Evolutionary conservation across 2,888 invertebrate genomes (phyloP), one percentile per base, ranked within the genome.

Genomic region (Corbicula japonica): DNA sequence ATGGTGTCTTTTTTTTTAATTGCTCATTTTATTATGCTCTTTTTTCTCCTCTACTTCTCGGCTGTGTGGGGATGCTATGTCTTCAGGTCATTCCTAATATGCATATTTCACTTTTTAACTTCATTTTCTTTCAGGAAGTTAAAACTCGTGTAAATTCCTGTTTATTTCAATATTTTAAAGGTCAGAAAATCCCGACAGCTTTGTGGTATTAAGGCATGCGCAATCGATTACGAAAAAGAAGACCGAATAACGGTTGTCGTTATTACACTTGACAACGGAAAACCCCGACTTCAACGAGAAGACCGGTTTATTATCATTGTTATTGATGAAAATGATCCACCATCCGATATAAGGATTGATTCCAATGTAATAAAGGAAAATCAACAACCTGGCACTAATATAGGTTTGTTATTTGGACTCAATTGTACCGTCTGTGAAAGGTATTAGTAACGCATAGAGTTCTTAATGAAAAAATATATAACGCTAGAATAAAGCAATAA

Each of bases 241-340:
- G 58, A 62, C 1, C 34, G 30, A 15, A 18, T 86, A 0, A 48
- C 21, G 26, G 60, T 88, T 52, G 84, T 69, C 44, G 81, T 89
- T 2, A 74, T 81, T 35, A 87, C 86, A 56, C 85, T 84, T 44
- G 89, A 89, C 52, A 74, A 60, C 63, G 89, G 87, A 21, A 48
- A 15, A 21, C 88, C 87, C 15, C 60, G 79, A 21, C 46, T 76
- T 63, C 79, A 80, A 26, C 69, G 76, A 46, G 74, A 74, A 23
- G 75, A 80, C 46, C 52, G 38, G 8, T 68, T 87, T 32, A 70
- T 65, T 10, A 66, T 87, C 32, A 23, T 61, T 12, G 41, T 87
- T 2, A 69, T 52, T 8, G 80, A 88, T 61, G 65, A 48, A n/a
- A 88, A 88, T 61, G 88, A 88, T 46, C 76, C 85, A 10, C 88